Percentiles rank a stretch among this genome's conserved stretches.
These are phyloP conservation scores for Aselliscus stoliczkanus DNA, from an alignment of 2,797 vertebrate species.

Conservation along the genomic window DNA sequence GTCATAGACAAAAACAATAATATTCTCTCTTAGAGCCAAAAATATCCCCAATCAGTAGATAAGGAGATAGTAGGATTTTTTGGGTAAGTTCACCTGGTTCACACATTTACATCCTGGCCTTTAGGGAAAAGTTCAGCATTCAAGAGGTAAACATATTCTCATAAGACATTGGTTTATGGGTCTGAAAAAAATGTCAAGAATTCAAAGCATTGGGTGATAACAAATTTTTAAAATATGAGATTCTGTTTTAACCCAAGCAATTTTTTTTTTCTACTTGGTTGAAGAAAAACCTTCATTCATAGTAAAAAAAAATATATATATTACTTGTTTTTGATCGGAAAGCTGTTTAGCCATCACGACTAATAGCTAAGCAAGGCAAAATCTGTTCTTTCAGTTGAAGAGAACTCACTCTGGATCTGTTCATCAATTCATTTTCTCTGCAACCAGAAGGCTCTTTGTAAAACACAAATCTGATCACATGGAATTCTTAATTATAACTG, in stretches of 20 bases:
- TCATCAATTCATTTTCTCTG: neutral
- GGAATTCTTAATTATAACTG: constrained; percentile 34
- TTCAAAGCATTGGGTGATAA: neutral
- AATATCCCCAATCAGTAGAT: neutral
- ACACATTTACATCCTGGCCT: neutral
- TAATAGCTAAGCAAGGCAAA: constrained; percentile 5
- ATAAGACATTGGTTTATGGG: neutral
- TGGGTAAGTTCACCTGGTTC: neutral
- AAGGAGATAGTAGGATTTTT: constrained; percentile 40
- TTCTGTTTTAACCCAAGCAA: neutral
- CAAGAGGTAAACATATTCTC: neutral
- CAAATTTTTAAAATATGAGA: neutral
- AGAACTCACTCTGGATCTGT: neutral
- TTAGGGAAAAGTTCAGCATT: neutral
- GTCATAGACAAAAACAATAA: neutral
- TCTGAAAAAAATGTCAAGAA: constrained; percentile 9
- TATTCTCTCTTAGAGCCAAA: constrained; percentile 41
- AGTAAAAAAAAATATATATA: neutral
- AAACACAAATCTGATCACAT: constrained; percentile 30
- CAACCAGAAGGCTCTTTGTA: neutral
- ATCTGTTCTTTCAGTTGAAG: neutral
- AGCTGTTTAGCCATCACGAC: neutral
- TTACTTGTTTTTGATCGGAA: neutral
- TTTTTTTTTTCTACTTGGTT: neutral
- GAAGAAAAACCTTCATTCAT: neutral